Base-by-base conservation (phyloP, 2,113 vertebrate species). In the Aptenodytes forsteri region DNA sequence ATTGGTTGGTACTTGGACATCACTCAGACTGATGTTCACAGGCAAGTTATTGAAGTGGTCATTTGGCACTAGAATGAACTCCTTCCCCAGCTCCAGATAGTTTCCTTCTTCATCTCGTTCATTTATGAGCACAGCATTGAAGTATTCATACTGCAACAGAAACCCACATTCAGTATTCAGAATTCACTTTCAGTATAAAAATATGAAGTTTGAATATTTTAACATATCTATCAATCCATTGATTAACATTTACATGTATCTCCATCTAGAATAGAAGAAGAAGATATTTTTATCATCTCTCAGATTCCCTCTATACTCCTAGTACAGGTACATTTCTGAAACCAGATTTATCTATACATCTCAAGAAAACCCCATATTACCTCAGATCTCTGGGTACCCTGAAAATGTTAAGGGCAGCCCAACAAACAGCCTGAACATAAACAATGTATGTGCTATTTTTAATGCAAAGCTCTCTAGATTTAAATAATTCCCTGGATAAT, bases 11-110 rank as follows among this genome's bases (percentile, higher is more conserved):
- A 99, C 99, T 97, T 99, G 99, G 67, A 99, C 99, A 7, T 99
- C 99, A 64, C 99, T 99, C 97, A 99, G 98, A 58, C 99, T 99
- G 89, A 99, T 98, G 94, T 99, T 99, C 94, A 99, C 99, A 27
- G 99, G 99, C 95, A 99, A 97, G 93, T 99, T 99, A 98, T 99
- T 99, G 97, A 99, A 99, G 98, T 99, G 99, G 92, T 99, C 99
- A 32, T 99, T 99, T 42, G 99, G 99, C 80, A 99, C 99, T 91
- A 99, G 98, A 94, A 99, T 98, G 96, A 99, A 99, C 87, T 99
- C 99, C 93, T 99, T 99, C 16, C 99, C 99, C 75, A 99, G 97
- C 92, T 99, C 99, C 73, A 99, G 96, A 22, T 98, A 99, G 77
- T 99, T 99, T 30, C 99, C 99, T 19, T 99, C 99, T 89, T 99